Conservation (phyloP, 2,888 invertebrate species). For the Apoda limacodes region DNA sequence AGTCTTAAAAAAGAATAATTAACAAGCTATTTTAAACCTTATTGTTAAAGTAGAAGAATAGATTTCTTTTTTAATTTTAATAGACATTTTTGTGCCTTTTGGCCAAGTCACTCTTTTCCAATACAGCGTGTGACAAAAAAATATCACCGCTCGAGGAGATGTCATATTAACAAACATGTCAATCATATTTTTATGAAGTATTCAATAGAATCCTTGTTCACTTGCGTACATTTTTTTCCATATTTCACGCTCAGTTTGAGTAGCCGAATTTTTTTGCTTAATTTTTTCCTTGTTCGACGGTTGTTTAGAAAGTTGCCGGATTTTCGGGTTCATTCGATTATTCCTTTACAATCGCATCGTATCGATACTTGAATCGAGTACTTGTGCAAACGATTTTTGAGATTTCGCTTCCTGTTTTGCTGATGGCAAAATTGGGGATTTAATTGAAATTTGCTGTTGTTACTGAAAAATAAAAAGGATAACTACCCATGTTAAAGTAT, state of each 20-base stretch:
- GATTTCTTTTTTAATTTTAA: too few relatives aligned
- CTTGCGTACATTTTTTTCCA: constrained; percentile 58
- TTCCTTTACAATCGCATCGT: constrained; percentile 31
- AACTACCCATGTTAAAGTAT: too few relatives aligned
- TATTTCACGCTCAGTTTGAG: constrained; percentile 62
- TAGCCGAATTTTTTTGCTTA: constrained; percentile 35
- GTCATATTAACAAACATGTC: constrained; percentile 70
- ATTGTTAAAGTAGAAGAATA: too few relatives aligned
- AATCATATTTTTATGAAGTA: constrained; percentile 69
- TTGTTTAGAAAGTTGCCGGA: constrained; percentile 32
- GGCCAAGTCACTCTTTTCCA: too few relatives aligned
- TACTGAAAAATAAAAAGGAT: too few relatives aligned
- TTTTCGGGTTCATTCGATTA: constrained; percentile 34
- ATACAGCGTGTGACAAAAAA: constrained; percentile 59
- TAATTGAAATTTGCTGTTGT: too few relatives aligned
- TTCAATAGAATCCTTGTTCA: constrained; percentile 56
- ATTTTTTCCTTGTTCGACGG: constrained; percentile 32
- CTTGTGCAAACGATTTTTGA: constrained; percentile 37
- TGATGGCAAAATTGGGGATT: too few relatives aligned
- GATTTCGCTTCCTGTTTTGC: constrained; percentile 41
- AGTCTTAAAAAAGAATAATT: too few relatives aligned
- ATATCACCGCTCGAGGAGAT: constrained; percentile 66
- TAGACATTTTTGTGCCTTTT: too few relatives aligned
- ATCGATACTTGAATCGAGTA: constrained; percentile 32
- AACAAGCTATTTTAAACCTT: too few relatives aligned